Percentiles rank a stretch among this genome's conserved stretches.
Conservation (phyloP, 1,140 invertebrate species). For the Orius insidiosus region DNA sequence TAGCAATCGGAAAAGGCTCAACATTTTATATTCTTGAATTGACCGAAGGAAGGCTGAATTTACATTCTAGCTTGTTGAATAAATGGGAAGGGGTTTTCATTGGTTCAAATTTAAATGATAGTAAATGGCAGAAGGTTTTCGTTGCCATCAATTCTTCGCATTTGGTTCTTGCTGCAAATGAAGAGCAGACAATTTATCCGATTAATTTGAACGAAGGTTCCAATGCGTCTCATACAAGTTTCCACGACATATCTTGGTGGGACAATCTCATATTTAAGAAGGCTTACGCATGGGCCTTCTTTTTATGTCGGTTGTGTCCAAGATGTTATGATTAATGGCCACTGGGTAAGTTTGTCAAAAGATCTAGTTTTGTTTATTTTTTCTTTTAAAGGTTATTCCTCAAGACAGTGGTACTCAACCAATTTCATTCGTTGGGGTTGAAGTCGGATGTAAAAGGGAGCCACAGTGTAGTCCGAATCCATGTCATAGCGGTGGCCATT, state of each 20-base stretch:
- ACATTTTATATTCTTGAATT: constrained; percentile 71
- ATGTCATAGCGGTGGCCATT: constrained; percentile 68
- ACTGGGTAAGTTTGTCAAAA: too few relatives aligned
- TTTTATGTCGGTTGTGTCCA: constrained; percentile 80
- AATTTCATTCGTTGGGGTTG: constrained; percentile 34
- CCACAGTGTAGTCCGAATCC: constrained; percentile 73
- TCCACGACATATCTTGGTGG: constrained; percentile 65
- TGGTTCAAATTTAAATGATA: constrained; percentile 63
- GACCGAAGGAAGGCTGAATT: constrained; percentile 59
- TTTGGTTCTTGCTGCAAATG: constrained; percentile 65
- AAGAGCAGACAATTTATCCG: constrained; percentile 75
- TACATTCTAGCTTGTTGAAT: constrained; percentile 69
- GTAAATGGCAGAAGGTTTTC: constrained; percentile 74
- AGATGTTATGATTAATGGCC: constrained; percentile 71
- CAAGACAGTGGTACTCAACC: constrained; percentile 22
- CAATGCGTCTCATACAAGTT: constrained; percentile 55
- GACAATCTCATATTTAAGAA: constrained; percentile 44
- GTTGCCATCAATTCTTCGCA: constrained; percentile 73
- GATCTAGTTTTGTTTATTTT: too few relatives aligned
- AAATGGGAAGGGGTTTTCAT: constrained; percentile 80
- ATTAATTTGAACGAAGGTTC: constrained; percentile 59
- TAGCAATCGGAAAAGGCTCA: constrained; percentile 64
- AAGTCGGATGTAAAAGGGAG: constrained; percentile 53
- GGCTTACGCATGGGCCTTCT: constrained; percentile 38
- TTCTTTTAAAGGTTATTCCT: too few relatives aligned